Evolutionary conservation across 2,113 vertebrate genomes (phyloP), one percentile per base, ranked within the genome.

Genomic region (Pseudopipra pipra): DNA sequence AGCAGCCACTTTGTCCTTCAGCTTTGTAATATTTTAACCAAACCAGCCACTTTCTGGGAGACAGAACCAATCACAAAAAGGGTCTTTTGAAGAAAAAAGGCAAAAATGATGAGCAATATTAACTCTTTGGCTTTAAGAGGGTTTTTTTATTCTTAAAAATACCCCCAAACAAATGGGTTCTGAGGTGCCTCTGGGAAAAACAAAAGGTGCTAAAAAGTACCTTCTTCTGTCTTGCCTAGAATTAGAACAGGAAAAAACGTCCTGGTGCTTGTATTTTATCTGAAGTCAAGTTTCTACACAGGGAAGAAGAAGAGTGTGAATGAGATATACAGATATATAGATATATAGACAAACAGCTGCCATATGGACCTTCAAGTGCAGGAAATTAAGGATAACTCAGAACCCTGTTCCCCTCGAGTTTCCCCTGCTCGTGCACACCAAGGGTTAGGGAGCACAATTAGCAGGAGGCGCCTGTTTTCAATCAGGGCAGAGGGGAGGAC

Each of bases 401-500:
- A 86, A 28, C 39, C 4, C 62, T n/a, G 41, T 55, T 92, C 76
- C 68, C 82, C 76, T 90, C 86, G 89, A 78, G 85, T 92, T 96
- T 96, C 93, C 93, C 75, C 83, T 2, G 0, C 12, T 91, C 89
- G 61, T 68, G 79, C 88, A 82, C 73, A 88, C 1, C 7, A 90
- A 72, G 3, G 12, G 58, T 37, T 70, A 15, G 83, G 94, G 68
- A 6, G 1, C 85, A 78, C 93, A 87, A 84, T 92, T 94, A 96
- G 56, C 33, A 74, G 82, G 61, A 68, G 85, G 76, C 52, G 1
- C 44, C 87, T 96, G 95, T 93, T 97, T 96, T 80, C 92, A 94
- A 89, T 96, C 90, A 95, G 70, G 56, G 68, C 85, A 75, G 73
- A 90, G 67, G 58, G 88, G 88, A 89, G 54, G 88, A 93, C 73